Base-by-base conservation (phyloP, 1,140 invertebrate species). In the Grapholita molesta region DNA sequence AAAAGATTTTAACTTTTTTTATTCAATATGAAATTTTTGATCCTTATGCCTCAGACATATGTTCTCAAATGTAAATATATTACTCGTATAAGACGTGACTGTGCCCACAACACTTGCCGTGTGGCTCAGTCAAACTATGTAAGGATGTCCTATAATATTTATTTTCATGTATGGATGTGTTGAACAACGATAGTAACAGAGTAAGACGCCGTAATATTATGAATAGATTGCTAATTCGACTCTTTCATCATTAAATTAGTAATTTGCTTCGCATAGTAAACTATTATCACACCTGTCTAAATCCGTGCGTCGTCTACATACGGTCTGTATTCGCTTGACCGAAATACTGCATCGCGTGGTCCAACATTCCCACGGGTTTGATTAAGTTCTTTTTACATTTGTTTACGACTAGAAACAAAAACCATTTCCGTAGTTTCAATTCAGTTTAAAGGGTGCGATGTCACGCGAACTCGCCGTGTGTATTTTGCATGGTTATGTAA, bases 371-470 rank as follows among this genome's bases (percentile, higher is more conserved):
- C 70, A 76, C 69, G 70, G 67, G 65, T 72, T 71, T 70, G 55
- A 70, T 75, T 53, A 66, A 35, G 25, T 28, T 28, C 24, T 73
- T 75, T 72, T 70, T 76, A 52, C 64, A 69, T 75, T 71, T 72
- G 64, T 73, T 74, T 68, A 48, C 15, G 66, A 57, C 57, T 72
- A 74, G 67, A 78, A 73, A 67, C 65, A 71, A 66, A 68, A 76
- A 66, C 68, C 57, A 72, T 78, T 74, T 76, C 77, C 75, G 77
- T 68, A 71, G 65, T 67, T 72, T 52, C 52, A 71, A 42, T 32
- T 57, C 15, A 12, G 23, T 61, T 53, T 66, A 24, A 61, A 65
- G 21, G 38, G 55, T 33, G 33, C 8, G 11, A 23, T 24, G 72
- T 67, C 77, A 78, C 77, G 77, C 77, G 42, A 78, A 57, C 67